Conservation (phyloP, 2,113 vertebrate genomes). For the Myotis yumanensis region DNA sequence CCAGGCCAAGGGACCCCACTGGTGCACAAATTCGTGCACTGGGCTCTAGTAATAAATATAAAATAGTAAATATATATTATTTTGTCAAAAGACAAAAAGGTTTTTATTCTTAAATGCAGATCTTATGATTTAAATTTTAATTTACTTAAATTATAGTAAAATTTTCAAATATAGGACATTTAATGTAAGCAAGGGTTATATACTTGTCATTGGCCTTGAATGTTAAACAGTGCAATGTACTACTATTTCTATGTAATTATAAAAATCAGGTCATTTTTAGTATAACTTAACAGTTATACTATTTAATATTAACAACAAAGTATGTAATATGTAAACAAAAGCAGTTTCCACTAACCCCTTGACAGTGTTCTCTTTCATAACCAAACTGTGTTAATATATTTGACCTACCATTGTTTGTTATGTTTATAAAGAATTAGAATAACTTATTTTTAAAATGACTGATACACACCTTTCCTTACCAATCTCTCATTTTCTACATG, state of each 20-base stretch:
- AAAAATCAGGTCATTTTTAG: background rate
- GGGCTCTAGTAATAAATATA: background rate
- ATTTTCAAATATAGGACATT: background rate
- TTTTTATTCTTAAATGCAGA: constrained; percentile 20
- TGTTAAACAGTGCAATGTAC: background rate
- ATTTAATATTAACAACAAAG: background rate
- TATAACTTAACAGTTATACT: background rate
- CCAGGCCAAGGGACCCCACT: no score
- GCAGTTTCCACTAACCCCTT: background rate
- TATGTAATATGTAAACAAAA: constrained; percentile 17
- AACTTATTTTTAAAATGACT: background rate
- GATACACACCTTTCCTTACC: background rate
- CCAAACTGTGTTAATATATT: constrained; percentile 3
- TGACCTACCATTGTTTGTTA: constrained; percentile 1
- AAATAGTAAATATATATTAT: background rate
- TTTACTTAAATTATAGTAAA: constrained; percentile 37
- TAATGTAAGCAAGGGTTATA: background rate
- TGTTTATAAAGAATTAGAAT: constrained; percentile 27
- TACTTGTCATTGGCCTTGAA: constrained; percentile 28
- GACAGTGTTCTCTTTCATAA: background rate
- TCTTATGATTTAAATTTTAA: constrained; percentile 27
- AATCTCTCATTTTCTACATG: background rate
- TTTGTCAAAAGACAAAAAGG: background rate
- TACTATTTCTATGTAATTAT: constrained; percentile 19
- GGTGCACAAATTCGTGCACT: no score